Evolutionary conservation across 2,113 vertebrate species (phyloP), one percentile per base, ranked within the genome.

Genomic region (Ellobius talpinus): DNA sequence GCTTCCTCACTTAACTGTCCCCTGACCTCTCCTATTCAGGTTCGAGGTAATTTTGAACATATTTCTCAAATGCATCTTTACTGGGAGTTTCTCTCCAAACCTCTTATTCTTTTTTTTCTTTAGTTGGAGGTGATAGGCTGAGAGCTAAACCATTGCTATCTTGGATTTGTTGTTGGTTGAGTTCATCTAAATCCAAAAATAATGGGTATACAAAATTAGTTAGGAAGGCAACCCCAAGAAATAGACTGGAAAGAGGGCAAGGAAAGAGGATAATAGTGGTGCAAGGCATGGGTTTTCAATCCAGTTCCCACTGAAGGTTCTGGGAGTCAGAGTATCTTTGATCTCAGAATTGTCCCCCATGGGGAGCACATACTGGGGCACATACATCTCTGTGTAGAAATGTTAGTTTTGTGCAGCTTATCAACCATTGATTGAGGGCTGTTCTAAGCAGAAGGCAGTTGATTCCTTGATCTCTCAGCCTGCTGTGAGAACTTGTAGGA

Each of bases 1-100:
- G 63, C 21, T 66, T 87, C 19, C 1, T 86, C 72, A 73, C 2
- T 73, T 61, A 42, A 65, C 23, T 42, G 68, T 66, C 31, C 2
- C 29, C 1, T 74, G 31, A 5, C 6, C 31, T 79, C 39, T 9
- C n/a, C 29, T 17, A 11, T 3, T 5, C 3, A 24, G 19, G 23
- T 1, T 7, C 1, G 14, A 36, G 4, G 31, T 5, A 0, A 8
- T 79, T 42, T 47, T 61, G 13, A 78, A 55, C 1, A 72, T 1
- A 50, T 39, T 21, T 73, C 26, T 33, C 31, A 11, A 42, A 11
- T 14, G 39, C 10, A 45, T 39, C 72, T n/a, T 87, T 24, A 47
- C 50, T 55, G 2, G 29, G 23, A 72, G 1, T 11, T 26, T 82
- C 42, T 87, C 39, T 87, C 68, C 63, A 58, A 24, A 12, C 70